Evolutionary conservation across 2,797 vertebrate genomes (phyloP).

Genomic region (Varecia variegata): DNA sequence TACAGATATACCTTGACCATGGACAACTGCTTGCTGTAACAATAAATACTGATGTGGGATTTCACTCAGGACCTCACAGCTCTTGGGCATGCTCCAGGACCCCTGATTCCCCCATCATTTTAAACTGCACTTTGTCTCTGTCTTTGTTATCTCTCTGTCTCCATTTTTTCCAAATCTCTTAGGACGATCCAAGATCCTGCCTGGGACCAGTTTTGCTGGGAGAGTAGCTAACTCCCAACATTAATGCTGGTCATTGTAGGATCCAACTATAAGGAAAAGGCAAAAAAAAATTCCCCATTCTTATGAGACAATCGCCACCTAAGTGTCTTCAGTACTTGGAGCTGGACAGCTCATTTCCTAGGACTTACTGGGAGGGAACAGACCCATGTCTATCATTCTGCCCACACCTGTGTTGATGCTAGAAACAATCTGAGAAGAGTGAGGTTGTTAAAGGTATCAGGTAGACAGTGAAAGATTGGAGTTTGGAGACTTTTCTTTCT

Average conservation of each 20-base stretch:
- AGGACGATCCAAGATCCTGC: too few relatives aligned
- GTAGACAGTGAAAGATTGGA: background rate
- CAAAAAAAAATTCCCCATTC: background rate
- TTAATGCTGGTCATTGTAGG: background rate
- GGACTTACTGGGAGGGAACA: background rate
- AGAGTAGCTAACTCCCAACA: background rate
- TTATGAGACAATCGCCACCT: background rate
- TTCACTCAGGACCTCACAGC: too few relatives aligned
- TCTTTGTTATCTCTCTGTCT: too few relatives aligned
- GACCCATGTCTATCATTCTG: background rate
- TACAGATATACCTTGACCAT: too few relatives aligned
- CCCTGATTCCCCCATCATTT: too few relatives aligned
- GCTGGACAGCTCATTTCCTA: background rate
- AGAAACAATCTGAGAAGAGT: background rate
- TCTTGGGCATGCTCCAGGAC: too few relatives aligned
- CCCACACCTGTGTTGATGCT: too few relatives aligned
- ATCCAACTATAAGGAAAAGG: background rate
- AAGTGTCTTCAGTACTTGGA: background rate
- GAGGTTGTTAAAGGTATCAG: background rate
- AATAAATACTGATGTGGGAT: too few relatives aligned
- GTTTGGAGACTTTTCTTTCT: background rate
- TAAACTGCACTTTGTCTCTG: too few relatives aligned
- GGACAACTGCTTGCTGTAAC: too few relatives aligned
- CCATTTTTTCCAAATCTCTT: too few relatives aligned
- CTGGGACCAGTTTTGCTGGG: too few relatives aligned